These are phyloP conservation scores for Ferdinandea cuprea DNA, from an alignment of 2,888 invertebrate genomes.

Conservation along the genomic window DNA sequence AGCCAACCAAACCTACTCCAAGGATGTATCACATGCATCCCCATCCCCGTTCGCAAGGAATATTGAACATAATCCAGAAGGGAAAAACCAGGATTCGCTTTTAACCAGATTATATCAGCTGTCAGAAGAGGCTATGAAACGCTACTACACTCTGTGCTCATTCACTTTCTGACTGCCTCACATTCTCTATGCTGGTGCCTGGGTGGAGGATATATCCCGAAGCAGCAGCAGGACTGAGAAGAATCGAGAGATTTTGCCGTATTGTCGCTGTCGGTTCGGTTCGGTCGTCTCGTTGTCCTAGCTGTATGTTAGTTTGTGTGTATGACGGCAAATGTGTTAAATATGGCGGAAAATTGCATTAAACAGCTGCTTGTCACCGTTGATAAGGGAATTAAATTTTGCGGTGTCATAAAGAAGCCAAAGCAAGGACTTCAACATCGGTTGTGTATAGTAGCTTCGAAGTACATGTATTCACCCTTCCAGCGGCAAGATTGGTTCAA, in stretches of 20 bases:
- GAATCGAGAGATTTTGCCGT: constrained; percentile 35
- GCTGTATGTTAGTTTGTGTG: constrained; percentile 7
- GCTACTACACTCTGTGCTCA: constrained; percentile 43
- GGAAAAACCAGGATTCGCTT: constrained; percentile 73
- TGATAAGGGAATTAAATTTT: constrained; percentile 83
- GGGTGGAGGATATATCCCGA: too few relatives aligned
- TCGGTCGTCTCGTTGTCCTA: constrained; percentile 31
- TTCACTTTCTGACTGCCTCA: constrained; percentile 36
- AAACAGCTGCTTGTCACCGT: constrained; percentile 83
- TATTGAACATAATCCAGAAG: constrained; percentile 69
- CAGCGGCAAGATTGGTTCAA: constrained; percentile 24
- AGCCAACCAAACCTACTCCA: constrained; percentile 10
- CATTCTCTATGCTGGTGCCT: constrained; percentile 45
- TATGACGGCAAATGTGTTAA: constrained; percentile 78
- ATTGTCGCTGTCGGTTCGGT: constrained; percentile 44
- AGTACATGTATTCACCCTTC: background rate
- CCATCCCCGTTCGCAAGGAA: constrained; percentile 17
- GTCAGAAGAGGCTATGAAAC: constrained; percentile 71
- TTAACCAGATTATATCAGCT: constrained; percentile 75
- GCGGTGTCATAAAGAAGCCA: constrained; percentile 80
- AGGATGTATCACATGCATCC: constrained; percentile 2
- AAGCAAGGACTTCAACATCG: constrained; percentile 65
- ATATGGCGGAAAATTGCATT: constrained; percentile 83
- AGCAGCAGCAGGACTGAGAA: constrained; percentile 38
- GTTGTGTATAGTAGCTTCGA: constrained; percentile 32